Evolutionary conservation across 2,797 vertebrate genomes (phyloP).

Genomic region (Discoglossus pictus): DNA sequence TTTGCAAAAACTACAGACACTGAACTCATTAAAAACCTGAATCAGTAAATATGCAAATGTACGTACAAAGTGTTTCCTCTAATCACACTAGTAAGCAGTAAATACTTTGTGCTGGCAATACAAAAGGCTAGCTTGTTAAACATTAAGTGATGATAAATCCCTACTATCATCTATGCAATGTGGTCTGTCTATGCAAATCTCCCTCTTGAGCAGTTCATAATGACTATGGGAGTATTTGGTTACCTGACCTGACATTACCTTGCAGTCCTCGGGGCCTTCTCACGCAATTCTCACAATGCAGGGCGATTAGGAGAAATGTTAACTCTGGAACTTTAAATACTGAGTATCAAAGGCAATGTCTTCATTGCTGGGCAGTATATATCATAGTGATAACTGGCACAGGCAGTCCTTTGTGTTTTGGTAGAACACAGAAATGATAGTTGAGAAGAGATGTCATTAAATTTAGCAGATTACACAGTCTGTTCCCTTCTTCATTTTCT

Average conservation of each 20-base stretch:
- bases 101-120: too few relatives aligned
- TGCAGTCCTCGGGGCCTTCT: not conserved
- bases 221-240: constrained; percentile 19
- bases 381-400: not conserved
- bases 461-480: not conserved
- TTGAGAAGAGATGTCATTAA: not conserved
- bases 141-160: not conserved
- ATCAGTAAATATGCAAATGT: too few relatives aligned
- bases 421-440: not conserved
- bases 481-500: not conserved
- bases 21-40: too few relatives aligned
- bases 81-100: too few relatives aligned
- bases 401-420: not conserved
- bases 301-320: constrained; percentile 7
- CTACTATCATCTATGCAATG: constrained; percentile 3
- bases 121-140: too few relatives aligned
- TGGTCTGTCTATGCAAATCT: constrained; percentile 3
- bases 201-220: not conserved
- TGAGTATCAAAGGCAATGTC: not conserved
- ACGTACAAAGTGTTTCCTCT: too few relatives aligned
- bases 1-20: too few relatives aligned
- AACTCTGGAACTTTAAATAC: constrained; percentile 6
- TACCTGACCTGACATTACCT: constrained; percentile 31
- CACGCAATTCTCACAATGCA: not conserved
- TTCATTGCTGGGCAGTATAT: not conserved